Percentiles rank a stretch among this genome's conserved stretches.
These are phyloP conservation scores for Epinotia demarniana DNA, from an alignment of 2,888 invertebrate genomes.

Conservation along the genomic window DNA sequence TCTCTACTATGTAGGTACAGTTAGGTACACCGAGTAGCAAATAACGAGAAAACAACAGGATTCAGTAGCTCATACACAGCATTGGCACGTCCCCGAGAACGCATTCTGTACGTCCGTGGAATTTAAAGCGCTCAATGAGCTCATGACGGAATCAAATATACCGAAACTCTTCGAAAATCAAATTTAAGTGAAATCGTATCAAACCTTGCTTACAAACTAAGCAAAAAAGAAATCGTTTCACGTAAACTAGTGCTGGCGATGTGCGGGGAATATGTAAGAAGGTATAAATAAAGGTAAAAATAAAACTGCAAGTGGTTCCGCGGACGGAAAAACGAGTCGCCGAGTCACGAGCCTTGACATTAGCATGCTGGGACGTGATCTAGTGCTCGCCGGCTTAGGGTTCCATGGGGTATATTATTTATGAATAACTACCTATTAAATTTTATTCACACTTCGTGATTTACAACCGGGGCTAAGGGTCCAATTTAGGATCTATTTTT, in stretches of 20 bases:
- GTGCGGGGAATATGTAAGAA: conserved; percentile 27
- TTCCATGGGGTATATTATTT: conserved; percentile 5
- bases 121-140: conserved; percentile 3
- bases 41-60: not conserved
- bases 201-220: conserved; percentile 23
- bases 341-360: conserved; percentile 40
- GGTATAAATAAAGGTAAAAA: conserved; percentile 34
- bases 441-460: too few species aligned
- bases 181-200: conserved; percentile 24
- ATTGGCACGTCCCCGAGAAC: conserved; percentile 15
- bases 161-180: conserved; percentile 11
- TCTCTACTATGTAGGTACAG: not conserved
- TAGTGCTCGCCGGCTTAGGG: conserved; percentile 28
- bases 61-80: not conserved
- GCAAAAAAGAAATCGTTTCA: conserved; percentile 33
- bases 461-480: too few species aligned
- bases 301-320: conserved; percentile 30
- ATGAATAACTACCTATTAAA: too few species aligned
- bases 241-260: conserved; percentile 17
- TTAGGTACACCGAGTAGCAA: not conserved
- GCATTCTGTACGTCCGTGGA: conserved; percentile 11
- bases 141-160: not conserved
- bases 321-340: conserved; percentile 14
- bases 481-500: too few species aligned
- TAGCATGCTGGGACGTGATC: conserved; percentile 40